Evolutionary conservation across 1,140 invertebrate species (phyloP), one percentile per base, ranked within the genome.

Genomic region (Zaprionus vittiger): DNA sequence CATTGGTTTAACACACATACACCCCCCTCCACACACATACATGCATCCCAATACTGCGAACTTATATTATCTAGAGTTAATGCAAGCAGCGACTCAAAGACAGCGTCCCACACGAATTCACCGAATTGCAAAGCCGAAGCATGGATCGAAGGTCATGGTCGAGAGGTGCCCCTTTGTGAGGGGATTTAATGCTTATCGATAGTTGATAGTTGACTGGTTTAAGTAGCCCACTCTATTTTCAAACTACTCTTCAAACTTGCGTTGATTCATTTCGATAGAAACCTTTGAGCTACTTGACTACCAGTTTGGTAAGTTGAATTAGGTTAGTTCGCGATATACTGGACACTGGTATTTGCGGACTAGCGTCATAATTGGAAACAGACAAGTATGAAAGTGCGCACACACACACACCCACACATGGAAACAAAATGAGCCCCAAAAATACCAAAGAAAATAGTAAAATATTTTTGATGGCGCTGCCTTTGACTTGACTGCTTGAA

Each of bases 371-470:
- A 31, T 14, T 44, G 22, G 9, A 34, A 28, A 49, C 44, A 62
- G 28, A 59, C 7, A 22, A 15, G 34, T 38, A 65, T 20, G 9
- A 44, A 47, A 31, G 6, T 26, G 37, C 64, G 57, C 26, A 49
- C 34, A 52, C 34, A 49, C 56, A 57, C 69, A 26, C 28, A 47
- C 54, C 15, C 31, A 31, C 44, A 77, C 60, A 71, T 63, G 15
- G n/a, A 49, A 59, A 63, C 31, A 31, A 80, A 84, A 90, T 89
- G 85, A 91, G 85, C 79, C 86, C 85, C 81, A 85, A 59, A 74
- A 76, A 60, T 55, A 59, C 15, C 74, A 78, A 49, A 77, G 56
- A 67, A 72, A 67, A 44, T 34, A 49, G 56, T 47, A 31, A 44
- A 52, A 62, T 59, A 65, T 70, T 57, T 60, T 9, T 55, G 64